Evolutionary conservation across 1,140 invertebrate genomes (phyloP), one percentile per base, ranked within the genome.

Genomic region (Centruroides sculpturatus): DNA sequence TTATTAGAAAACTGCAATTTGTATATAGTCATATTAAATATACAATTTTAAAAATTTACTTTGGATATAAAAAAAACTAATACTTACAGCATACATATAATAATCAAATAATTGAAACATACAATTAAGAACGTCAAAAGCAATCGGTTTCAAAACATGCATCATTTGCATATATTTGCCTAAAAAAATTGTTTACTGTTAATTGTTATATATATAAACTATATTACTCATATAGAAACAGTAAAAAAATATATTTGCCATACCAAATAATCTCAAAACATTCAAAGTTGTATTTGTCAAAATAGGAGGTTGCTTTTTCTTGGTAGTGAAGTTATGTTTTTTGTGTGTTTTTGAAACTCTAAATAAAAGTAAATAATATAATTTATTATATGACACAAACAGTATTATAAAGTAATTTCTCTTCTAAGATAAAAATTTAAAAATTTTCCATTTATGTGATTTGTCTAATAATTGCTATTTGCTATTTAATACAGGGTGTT

Each of bases 51-150:
- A 41, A 41, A 41, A 6, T 41, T 41, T 23, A 23, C 23, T 23
- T 23, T 23, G 23, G 23, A 23, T 23, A 23, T 23, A 12, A 54
- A n/a, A 35, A 36, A 56, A 53, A 2, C 23, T 23, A 23, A 35
- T 57, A 63, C 66, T 66, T 64, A 77, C 89, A 1, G 88, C 81
- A 72, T 89, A 93, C 53, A 94, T 83, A 74, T 97, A 98, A 71
- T 92, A 92, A 68, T 99, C 93, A 74, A 95, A 94, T 55, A 99
- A 78, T 69, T 98, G 89, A 67, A 87, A 86, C 81, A 98, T 91
- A 63, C 86, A 85, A 64, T 83, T 80, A 11, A 96, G 83, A 6
- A 98, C 91, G 74, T 94, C 89, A 68, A 88, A 84, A 0, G 93
- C 86, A 60, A 98, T 94, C 34, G 92, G 88, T 60, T 89, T 84